Conservation (phyloP, 2,888 invertebrate genomes). For the Entomobrya proxima region DNA sequence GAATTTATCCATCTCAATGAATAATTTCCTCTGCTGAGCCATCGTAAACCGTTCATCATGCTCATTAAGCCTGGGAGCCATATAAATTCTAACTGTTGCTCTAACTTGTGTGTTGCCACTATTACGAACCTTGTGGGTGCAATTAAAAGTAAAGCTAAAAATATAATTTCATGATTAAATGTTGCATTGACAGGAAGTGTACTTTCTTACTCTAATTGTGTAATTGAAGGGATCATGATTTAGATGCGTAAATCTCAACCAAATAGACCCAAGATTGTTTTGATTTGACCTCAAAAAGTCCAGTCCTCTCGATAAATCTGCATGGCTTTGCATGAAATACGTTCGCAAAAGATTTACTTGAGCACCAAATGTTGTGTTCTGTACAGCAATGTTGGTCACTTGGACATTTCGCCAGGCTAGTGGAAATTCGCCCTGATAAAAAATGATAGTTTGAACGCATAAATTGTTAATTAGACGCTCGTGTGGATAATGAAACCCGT, state of each 20-base stretch:
- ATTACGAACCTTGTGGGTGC: conserved; percentile 76
- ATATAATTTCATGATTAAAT: not conserved
- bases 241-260: conserved; percentile 75
- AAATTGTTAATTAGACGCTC: no score
- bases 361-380: conserved; percentile 77
- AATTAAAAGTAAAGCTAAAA: not conserved
- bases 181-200: no score
- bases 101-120: conserved; percentile 77
- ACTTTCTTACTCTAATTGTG: conserved; percentile 73
- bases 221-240: conserved; percentile 76
- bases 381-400: conserved; percentile 72
- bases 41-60: conserved; percentile 82
- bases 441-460: not conserved
- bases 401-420: conserved; percentile 74
- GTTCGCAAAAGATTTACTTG: conserved; percentile 80
- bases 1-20: conserved; percentile 87
- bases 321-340: conserved; percentile 88
- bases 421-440: conserved; percentile 67
- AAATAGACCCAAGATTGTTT: conserved; percentile 73
- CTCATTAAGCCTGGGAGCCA: conserved; percentile 84
- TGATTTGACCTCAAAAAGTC: conserved; percentile 81
- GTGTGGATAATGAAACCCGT: no score
- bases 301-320: conserved; percentile 87
- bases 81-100: conserved; percentile 85
- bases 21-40: conserved; percentile 82